Evolutionary conservation across 2,797 vertebrate genomes (phyloP).

Genomic region (Lacerta viridis): DNA sequence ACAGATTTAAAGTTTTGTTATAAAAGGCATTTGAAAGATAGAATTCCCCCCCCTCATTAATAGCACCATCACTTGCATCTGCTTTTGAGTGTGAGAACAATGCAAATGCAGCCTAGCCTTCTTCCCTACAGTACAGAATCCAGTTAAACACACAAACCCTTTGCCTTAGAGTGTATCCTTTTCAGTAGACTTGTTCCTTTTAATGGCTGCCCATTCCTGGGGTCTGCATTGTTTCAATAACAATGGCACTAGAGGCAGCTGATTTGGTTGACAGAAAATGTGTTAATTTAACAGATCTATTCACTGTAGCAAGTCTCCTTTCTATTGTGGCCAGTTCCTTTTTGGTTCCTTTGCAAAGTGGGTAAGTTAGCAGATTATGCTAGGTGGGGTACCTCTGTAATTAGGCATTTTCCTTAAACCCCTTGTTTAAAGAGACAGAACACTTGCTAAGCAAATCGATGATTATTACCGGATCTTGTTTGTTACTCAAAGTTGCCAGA

Average conservation of each 20-base stretch:
- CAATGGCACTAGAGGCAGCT: constrained; percentile 79
- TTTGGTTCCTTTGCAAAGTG: constrained; percentile 73
- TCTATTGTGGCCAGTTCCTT: constrained; percentile 74
- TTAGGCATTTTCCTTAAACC: constrained; percentile 68
- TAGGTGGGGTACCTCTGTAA: constrained; percentile 73
- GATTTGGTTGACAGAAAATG: constrained; percentile 83
- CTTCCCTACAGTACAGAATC: constrained; percentile 75
- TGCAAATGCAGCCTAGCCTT: constrained; percentile 76
- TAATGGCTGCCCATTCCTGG: constrained; percentile 79
- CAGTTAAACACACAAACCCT: constrained; percentile 75
- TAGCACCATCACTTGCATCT: constrained; percentile 78
- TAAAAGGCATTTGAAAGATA: constrained; percentile 52
- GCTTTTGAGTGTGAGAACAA: constrained; percentile 74
- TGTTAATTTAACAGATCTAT: constrained; percentile 82
- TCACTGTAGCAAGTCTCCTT: constrained; percentile 75
- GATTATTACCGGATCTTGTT: constrained; percentile 36
- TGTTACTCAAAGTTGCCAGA: constrained; percentile 24
- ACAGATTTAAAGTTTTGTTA: constrained; percentile 35
- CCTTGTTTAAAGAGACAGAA: constrained; percentile 69
- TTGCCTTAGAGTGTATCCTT: constrained; percentile 75
- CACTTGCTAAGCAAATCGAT: constrained; percentile 68
- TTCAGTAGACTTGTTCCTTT: constrained; percentile 76
- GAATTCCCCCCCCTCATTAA: constrained; percentile 48
- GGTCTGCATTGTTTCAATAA: constrained; percentile 80
- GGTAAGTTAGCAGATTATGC: constrained; percentile 66